phyloP scores from a whole-genome alignment of 2,113 vertebrate genomes.

The Danionella cerebrum region DNA sequence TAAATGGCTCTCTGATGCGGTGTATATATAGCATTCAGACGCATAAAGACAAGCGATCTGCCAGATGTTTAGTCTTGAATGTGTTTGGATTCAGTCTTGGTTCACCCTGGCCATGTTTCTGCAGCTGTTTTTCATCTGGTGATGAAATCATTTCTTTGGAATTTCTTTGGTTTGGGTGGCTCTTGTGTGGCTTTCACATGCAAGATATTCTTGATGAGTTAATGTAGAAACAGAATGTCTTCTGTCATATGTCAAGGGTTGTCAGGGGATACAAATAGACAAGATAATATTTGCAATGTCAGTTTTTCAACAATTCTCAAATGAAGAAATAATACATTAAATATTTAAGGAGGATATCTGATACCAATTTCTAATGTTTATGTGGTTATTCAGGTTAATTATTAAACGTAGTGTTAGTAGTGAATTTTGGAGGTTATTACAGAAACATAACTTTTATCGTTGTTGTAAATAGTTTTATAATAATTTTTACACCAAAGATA shows the following conservation, averaged over 20 bases:
- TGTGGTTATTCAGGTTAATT: too few relatives aligned
- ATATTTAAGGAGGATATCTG: too few relatives aligned
- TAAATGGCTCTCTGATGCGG: not conserved
- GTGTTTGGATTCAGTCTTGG: not conserved
- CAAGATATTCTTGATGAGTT: too few relatives aligned
- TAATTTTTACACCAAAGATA: too few relatives aligned
- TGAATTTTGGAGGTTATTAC: too few relatives aligned
- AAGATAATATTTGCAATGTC: too few relatives aligned
- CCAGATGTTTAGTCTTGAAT: not conserved
- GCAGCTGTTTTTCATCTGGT: slow-evolving; percentile 43
- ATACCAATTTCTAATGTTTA: too few relatives aligned
- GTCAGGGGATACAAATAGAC: not conserved
- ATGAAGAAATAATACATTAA: too few relatives aligned
- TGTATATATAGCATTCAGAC: not conserved
- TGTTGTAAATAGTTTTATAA: too few relatives aligned
- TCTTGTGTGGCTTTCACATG: not conserved
- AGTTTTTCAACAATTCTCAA: too few relatives aligned
- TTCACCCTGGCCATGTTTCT: not conserved
- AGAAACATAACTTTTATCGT: too few relatives aligned
- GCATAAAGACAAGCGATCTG: not conserved
- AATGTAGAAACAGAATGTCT: not conserved
- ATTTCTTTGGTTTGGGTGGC: not conserved
- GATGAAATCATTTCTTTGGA: slow-evolving; percentile 35
- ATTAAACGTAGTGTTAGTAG: too few relatives aligned
- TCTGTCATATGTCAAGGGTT: not conserved